Base-by-base conservation (phyloP, 1,140 invertebrate genomes). In the Gryllus bimaculatus region DNA sequence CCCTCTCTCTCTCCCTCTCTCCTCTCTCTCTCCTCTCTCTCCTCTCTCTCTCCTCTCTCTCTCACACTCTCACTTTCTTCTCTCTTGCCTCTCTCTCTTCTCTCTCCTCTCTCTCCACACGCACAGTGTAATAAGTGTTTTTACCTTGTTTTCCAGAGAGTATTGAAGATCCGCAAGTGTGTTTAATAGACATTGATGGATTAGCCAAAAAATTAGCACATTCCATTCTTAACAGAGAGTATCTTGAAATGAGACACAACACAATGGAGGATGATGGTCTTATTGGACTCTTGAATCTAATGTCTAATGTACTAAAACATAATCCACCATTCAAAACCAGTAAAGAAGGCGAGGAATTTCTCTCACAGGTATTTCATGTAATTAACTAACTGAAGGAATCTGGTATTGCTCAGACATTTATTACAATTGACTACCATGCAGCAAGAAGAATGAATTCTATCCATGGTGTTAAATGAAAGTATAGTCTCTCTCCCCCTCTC, bases 211-310 rank as follows among this genome's bases (percentile, higher is more conserved):
- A 93, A 76, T 89, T 97, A 4, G 90, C 93, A 0, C 87, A 91
- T 54, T 93, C 93, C 1, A 90, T 97, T 47, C 85, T 93, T 0
- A 89, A 89, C 21, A 88, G 96, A 18, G 94, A 96, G 81, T 95
- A 92, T 82, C 87, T 94, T 48, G 96, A 98, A 86, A 92, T 91
- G 4, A 86, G 95, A 8, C 91, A 94, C 78, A 93, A 91, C 21
- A 92, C 91, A 15, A 87, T 93, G 8, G 95, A 96, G 82, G 96
- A 98, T 84, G 96, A 98, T 85, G 95, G 95, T 0, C 85, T 98
- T 0, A 92, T 96, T 79, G 96, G 96, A 0, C 85, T 98, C n/a
- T 85, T 98, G 0, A 96, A 94, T 84, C 87, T 97, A 0, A 90
- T 93, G 78, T 94, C 93, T 8, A 94, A 96, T 82, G 88, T 97